Base-by-base conservation (phyloP, 2,888 invertebrate species). In the Dasysyrphus albostriatus region DNA sequence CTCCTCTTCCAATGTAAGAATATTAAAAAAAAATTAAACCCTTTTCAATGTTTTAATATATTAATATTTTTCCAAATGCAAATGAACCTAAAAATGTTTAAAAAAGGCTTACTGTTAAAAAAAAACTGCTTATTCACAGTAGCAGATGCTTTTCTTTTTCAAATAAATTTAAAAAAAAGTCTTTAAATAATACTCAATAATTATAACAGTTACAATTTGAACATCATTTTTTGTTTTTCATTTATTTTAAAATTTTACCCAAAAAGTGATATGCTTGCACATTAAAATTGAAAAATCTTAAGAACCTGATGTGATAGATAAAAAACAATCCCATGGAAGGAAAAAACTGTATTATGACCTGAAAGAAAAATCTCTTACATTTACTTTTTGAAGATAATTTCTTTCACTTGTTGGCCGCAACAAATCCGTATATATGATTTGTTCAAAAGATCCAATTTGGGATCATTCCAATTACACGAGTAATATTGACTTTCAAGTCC, bases 121-220 rank as follows among this genome's bases (percentile, higher is more conserved):
- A n/a, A 63, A 42, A 39, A 24, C 24, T 37, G 19, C 59, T 24
- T 59, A 37, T 32, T 24, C 5, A 8, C n/a, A 24, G 6, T 56
- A 58, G 56, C 16, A 32, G n/a, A 73, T 49, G 58, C 74, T 80
- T 58, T 58, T 58, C 34, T 16, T 80, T 12, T 32, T 19, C 49
- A 70, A 78, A 54, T 32, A 54, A 54, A 32, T n/a, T 54, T 44
- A 59, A 34, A 54, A 67, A 14, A 69, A 10, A 61, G 14, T 24
- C 7, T 14, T 44, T 56, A 58, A 12, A 39, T 19, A 39, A 61
- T 14, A 61, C 61, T 61, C 8, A 77, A 37, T 12, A 19, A 12
- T 54, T 32, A 75, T n/a, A n/a, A n/a, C n/a, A n/a, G n/a, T 34
- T 2, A 81, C 14, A 65, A 10, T 14, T 37, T 61, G 19, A 54